A percentile compares a stretch with the other conserved stretches of the same genome.
phyloP scores from a whole-genome alignment of 2,888 invertebrate genomes.

The Dryadula phaetusa region DNA sequence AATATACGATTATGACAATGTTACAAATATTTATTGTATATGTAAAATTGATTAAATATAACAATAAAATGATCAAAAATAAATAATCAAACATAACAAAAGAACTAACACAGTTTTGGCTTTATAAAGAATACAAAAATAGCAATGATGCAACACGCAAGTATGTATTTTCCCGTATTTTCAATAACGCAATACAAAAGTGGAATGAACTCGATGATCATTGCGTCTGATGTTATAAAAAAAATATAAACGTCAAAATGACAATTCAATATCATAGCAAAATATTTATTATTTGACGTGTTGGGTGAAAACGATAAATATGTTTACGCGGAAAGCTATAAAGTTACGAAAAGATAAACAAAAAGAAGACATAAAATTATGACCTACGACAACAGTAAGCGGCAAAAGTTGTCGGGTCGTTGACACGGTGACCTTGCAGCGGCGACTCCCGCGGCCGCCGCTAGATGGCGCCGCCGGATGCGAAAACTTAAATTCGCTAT shows the following conservation, averaged over 20 bases:
- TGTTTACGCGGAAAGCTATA: conserved; percentile 75
- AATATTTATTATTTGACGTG: not conserved
- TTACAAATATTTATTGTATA: not conserved
- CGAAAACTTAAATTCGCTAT: conserved; percentile 35
- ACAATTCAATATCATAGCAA: conserved; percentile 11
- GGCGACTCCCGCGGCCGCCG: conserved; percentile 53
- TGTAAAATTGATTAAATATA: not conserved
- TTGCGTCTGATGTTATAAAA: conserved; percentile 18
- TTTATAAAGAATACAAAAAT: not conserved
- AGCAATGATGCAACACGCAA: not conserved
- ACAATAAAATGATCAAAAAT: not conserved
- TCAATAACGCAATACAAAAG: conserved; percentile 23
- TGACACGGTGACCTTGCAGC: conserved; percentile 81
- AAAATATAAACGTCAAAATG: conserved; percentile 12
- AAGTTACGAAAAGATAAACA: conserved; percentile 84
- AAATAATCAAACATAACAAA: not conserved
- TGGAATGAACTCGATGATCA: conserved; percentile 35
- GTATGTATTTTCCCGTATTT: not conserved
- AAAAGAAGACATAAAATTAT: conserved; percentile 85
- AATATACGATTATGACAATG: conserved; percentile 1
- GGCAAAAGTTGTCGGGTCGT: conserved; percentile 83
- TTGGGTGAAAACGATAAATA: conserved; percentile 50
- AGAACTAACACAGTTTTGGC: not conserved
- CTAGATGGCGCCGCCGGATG: conserved; percentile 68
- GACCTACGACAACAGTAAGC: conserved; percentile 84